Percentiles rank a stretch among this genome's conserved stretches.
phyloP scores from a whole-genome alignment of 2,888 invertebrate species.

The Labia minor region DNA sequence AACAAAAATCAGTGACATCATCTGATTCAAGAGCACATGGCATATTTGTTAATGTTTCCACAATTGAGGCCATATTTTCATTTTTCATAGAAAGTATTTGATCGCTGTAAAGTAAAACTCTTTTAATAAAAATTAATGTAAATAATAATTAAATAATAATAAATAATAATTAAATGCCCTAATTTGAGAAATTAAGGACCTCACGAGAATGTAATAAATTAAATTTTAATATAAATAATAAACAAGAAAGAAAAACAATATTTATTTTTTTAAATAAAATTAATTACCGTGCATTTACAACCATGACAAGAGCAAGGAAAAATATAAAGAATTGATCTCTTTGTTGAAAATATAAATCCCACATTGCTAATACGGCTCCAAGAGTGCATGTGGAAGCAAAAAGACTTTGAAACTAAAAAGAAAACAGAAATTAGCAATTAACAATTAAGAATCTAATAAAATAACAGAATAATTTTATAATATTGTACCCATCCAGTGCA shows the following conservation, averaged over 20 bases:
- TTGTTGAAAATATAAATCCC: slow-evolving; percentile 94
- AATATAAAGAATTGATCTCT: slow-evolving; percentile 94
- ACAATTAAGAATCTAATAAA: not conserved
- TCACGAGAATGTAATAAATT: no score
- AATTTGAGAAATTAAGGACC: slow-evolving; percentile 8
- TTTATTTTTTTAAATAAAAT: slow-evolving; percentile 21
- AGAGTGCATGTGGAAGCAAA: slow-evolving; percentile 80
- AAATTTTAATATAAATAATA: no score
- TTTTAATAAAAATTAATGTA: not conserved
- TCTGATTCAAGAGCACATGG: slow-evolving; percentile 81
- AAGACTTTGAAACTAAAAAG: slow-evolving; percentile 60
- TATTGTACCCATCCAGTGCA: slow-evolving; percentile 64
- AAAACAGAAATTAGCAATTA: slow-evolving; percentile 8
- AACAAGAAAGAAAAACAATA: no score
- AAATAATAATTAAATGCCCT: not conserved
- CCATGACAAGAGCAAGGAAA: slow-evolving; percentile 87
- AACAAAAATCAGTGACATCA: slow-evolving; percentile 94
- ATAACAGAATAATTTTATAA: not conserved
- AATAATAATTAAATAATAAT: not conserved
- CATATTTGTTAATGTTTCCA: slow-evolving; percentile 58
- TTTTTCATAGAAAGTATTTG: slow-evolving; percentile 67
- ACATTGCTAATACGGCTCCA: slow-evolving; percentile 81
- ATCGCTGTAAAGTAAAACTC: slow-evolving; percentile 44
- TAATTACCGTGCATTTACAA: slow-evolving; percentile 73
- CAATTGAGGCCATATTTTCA: slow-evolving; percentile 55